phyloP scores from a whole-genome alignment of 2,888 invertebrate genomes.

The Schrankia costaestrigalis region DNA sequence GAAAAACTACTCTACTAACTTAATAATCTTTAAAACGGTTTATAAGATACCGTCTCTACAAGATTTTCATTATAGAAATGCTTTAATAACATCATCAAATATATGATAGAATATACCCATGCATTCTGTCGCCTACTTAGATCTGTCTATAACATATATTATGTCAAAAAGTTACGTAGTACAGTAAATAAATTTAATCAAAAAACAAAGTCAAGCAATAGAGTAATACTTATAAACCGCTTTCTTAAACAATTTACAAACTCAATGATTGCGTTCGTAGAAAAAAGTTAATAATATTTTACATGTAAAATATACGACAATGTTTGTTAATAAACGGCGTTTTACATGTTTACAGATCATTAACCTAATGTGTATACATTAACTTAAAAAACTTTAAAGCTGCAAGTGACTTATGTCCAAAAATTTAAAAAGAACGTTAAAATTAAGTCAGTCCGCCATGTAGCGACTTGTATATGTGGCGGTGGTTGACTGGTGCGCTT shows the following conservation, averaged over 20 bases:
- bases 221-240: conserved; percentile 51
- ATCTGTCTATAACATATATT: no score
- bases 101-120: no score
- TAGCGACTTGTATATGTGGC: conserved; percentile 24
- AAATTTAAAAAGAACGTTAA: conserved; percentile 19
- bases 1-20: conserved; percentile 53
- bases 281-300: conserved; percentile 65
- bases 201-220: conserved; percentile 23
- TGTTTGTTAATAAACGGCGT: conserved; percentile 35
- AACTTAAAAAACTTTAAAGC: conserved; percentile 24
- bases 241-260: conserved; percentile 65
- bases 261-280: conserved; percentile 71
- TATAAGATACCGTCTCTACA: conserved; percentile 45
- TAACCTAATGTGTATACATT: conserved; percentile 29
- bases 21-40: conserved; percentile 47
- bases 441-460: conserved; percentile 28
- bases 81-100: no score
- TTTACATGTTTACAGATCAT: conserved; percentile 16
- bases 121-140: no score
- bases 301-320: conserved; percentile 56
- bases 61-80: no score
- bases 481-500: conserved; percentile 23
- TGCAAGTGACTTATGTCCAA: conserved; percentile 23
- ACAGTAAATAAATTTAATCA: conserved; percentile 25
- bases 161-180: no score